Conservation (phyloP, 1,140 invertebrate genomes). For the Vanessa tameamea region DNA sequence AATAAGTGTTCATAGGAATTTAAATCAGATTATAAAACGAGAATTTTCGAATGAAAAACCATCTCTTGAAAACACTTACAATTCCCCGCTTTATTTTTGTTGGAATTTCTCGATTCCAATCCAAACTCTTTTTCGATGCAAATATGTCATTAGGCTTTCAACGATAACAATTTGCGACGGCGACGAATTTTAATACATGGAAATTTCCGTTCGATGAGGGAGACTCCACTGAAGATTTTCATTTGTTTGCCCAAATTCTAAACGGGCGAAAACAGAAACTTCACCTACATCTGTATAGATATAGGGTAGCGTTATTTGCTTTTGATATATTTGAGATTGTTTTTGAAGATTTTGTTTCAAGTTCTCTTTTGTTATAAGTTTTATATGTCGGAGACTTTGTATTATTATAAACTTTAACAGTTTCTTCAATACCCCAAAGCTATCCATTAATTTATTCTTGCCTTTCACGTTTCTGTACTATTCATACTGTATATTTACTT, state of each 20-base stretch:
- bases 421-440: no score
- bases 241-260: conserved; percentile 26
- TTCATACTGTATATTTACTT: no score
- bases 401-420: no score
- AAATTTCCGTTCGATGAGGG: conserved; percentile 48
- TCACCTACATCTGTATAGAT: background rate
- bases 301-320: background rate
- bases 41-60: conserved; percentile 13
- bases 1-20: no score
- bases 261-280: conserved; percentile 10
- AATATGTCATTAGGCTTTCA: conserved; percentile 58
- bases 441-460: no score
- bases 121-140: conserved; percentile 62
- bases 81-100: conserved; percentile 32
- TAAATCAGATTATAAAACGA: background rate
- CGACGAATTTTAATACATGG: conserved; percentile 63
- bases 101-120: conserved; percentile 38
- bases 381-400: no score
- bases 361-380: background rate
- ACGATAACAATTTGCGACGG: conserved; percentile 58
- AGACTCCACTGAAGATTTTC: conserved; percentile 22
- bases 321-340: background rate
- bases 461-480: no score
- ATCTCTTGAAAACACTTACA: conserved; percentile 24
- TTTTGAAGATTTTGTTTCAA: background rate